phyloP scores from a whole-genome alignment of 2,888 invertebrate species.

The Empis stercorea region DNA sequence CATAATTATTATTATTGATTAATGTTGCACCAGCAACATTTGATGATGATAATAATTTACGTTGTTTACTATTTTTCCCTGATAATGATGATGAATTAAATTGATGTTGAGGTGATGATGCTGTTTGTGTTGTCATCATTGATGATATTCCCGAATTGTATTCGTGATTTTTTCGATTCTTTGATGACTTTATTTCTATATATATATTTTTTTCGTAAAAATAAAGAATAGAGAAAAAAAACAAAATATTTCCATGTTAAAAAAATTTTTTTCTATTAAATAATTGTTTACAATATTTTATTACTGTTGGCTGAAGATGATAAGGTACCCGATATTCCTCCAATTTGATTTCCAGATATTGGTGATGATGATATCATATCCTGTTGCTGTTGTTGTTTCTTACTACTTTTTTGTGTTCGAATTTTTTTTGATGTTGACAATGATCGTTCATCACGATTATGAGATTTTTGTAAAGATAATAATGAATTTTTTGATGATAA shows the following conservation, averaged over 20 bases:
- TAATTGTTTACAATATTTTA: slow-evolving; percentile 37
- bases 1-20: slow-evolving; percentile 14
- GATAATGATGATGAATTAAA: background rate
- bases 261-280: slow-evolving; percentile 35
- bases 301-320: slow-evolving; percentile 37
- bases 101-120: slow-evolving; percentile 27
- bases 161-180: slow-evolving; percentile 15
- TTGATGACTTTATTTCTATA: slow-evolving; percentile 6
- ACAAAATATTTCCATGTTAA: slow-evolving; percentile 37
- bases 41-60: slow-evolving; percentile 22
- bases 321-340: slow-evolving; percentile 18
- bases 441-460: slow-evolving; percentile 36
- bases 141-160: slow-evolving; percentile 23
- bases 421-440: slow-evolving; percentile 7
- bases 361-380: slow-evolving; percentile 6
- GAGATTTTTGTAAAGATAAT: background rate
- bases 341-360: slow-evolving; percentile 11
- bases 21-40: slow-evolving; percentile 11
- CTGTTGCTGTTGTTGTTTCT: slow-evolving; percentile 9
- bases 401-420: background rate
- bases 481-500: background rate
- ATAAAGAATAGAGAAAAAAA: slow-evolving; percentile 17
- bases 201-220: background rate
- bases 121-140: slow-evolving; percentile 20
- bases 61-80: slow-evolving; percentile 21